Percentiles rank a stretch among this genome's conserved stretches.
These are phyloP conservation scores for Magallana angulata DNA, from an alignment of 1,140 invertebrate genomes.

Conservation along the genomic window DNA sequence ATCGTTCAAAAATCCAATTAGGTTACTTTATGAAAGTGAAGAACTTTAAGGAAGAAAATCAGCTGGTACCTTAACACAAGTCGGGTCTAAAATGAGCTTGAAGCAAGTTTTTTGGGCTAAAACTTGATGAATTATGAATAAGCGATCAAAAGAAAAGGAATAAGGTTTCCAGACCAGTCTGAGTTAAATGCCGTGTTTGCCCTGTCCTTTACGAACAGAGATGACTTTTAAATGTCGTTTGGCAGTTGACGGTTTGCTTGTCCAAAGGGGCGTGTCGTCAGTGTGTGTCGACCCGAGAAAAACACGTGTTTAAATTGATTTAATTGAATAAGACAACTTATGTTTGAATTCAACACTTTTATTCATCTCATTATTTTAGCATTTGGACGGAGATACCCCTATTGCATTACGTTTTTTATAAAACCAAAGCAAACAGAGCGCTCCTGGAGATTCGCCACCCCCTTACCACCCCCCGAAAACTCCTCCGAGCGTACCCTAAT, in stretches of 20 bases:
- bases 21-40: not conserved
- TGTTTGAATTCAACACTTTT: slow-evolving; percentile 12
- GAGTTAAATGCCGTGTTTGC: slow-evolving; percentile 17
- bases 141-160: slow-evolving; percentile 22
- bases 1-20: slow-evolving; percentile 1
- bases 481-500: not conserved
- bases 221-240: slow-evolving; percentile 30
- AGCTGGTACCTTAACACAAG: not conserved
- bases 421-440: not conserved
- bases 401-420: not conserved
- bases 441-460: not conserved
- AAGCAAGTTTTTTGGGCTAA: slow-evolving; percentile 22
- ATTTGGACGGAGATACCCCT: slow-evolving; percentile 2
- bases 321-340: slow-evolving; percentile 24
- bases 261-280: slow-evolving; percentile 5
- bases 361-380: not conserved
- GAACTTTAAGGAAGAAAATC: not conserved
- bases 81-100: not conserved
- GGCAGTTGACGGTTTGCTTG: slow-evolving; percentile 4
- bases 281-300: slow-evolving; percentile 11
- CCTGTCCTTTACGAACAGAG: not conserved
- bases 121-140: slow-evolving; percentile 16
- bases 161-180: not conserved
- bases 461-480: not conserved
- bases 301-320: slow-evolving; percentile 31